A percentile compares a stretch with the other conserved stretches of the same genome.
Evolutionary conservation across 2,888 invertebrate genomes (phyloP).

Genomic region (Scaptomyza parva): DNA sequence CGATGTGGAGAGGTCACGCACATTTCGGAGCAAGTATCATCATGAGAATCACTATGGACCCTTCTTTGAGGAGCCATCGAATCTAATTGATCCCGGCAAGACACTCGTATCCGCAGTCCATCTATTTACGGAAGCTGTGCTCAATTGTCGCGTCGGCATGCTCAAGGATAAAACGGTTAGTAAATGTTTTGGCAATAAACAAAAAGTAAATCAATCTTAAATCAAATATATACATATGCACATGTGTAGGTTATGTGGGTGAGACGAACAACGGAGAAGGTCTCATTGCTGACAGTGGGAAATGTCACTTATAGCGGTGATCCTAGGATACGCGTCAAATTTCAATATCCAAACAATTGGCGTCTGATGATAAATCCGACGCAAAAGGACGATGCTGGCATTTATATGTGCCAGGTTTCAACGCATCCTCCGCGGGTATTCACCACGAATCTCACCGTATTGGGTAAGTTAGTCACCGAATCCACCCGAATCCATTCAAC

Average conservation of each 20-base stretch:
- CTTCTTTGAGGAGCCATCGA: slow-evolving; percentile 88
- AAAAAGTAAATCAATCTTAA: not conserved
- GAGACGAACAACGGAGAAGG: slow-evolving; percentile 87
- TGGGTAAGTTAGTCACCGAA: slow-evolving; percentile 87
- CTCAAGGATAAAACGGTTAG: slow-evolving; percentile 89
- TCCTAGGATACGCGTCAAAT: slow-evolving; percentile 88
- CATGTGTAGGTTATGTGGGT: slow-evolving; percentile 89
- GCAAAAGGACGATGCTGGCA: slow-evolving; percentile 89
- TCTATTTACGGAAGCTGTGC: slow-evolving; percentile 88
- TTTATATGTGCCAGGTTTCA: slow-evolving; percentile 93
- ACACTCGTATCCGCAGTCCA: slow-evolving; percentile 87
- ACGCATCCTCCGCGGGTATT: slow-evolving; percentile 92
- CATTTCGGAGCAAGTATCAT: slow-evolving; percentile 86
- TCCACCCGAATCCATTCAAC: too few species aligned
- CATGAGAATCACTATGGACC: slow-evolving; percentile 91
- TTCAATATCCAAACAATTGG: slow-evolving; percentile 90
- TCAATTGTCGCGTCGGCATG: slow-evolving; percentile 90
- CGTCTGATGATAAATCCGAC: slow-evolving; percentile 89
- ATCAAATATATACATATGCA: too few species aligned
- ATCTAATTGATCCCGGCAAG: slow-evolving; percentile 85
- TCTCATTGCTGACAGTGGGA: slow-evolving; percentile 88
- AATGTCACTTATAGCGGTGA: slow-evolving; percentile 88
- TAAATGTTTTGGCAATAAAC: too few species aligned
- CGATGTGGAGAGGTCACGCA: slow-evolving; percentile 75
- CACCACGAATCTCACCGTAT: slow-evolving; percentile 90